phyloP scores from a whole-genome alignment of 2,113 vertebrate species.

The Phrynosoma platyrhinos region DNA sequence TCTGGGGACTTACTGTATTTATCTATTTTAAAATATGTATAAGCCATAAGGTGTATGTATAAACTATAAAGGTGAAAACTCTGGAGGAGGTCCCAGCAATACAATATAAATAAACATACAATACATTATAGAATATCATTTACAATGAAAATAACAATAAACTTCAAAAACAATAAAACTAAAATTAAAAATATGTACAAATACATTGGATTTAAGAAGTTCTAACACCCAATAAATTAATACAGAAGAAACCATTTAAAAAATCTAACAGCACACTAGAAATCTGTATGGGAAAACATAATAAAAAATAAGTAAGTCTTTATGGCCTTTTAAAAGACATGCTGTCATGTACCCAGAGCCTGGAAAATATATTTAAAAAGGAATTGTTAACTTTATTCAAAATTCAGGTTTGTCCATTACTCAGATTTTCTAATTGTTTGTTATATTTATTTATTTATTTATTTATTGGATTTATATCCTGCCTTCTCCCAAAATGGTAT shows the following conservation, averaged over 20 bases:
- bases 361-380: no score
- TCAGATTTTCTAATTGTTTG: no score
- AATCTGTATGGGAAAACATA: not conserved
- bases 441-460: no score
- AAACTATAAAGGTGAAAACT: not conserved
- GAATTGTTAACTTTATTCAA: no score
- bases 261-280: not conserved
- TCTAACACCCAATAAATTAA: not conserved
- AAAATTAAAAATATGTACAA: not conserved
- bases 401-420: no score
- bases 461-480: no score
- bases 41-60: not conserved
- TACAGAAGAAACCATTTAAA: not conserved
- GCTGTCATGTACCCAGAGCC: no score
- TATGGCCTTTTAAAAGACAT: not conserved
- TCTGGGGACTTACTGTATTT: slow-evolving; percentile 19
- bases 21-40: not conserved
- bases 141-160: not conserved
- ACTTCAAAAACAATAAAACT: not conserved
- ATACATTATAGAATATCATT: no score
- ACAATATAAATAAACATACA: not conserved
- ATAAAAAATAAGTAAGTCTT: not conserved
- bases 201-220: not conserved
- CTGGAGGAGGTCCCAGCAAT: not conserved
- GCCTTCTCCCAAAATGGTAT: no score